Base-by-base conservation (phyloP, 2,888 invertebrate species). In the Dexiosoma caninum region DNA sequence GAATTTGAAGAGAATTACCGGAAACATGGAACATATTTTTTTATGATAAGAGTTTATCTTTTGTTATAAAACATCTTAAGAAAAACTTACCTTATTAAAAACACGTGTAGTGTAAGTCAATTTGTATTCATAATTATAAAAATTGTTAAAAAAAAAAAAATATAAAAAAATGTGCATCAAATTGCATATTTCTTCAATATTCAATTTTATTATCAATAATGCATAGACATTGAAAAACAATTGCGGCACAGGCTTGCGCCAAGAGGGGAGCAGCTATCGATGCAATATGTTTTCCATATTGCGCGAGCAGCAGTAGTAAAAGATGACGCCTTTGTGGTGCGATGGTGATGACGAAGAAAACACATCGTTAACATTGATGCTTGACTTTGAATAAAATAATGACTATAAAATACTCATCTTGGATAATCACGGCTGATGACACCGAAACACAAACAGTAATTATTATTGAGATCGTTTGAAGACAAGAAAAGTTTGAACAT, bases 311-410 rank as follows among this genome's bases (percentile, higher is more conserved):
- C 10, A 51, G 40, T 32, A 27, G 14, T 27, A 55, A 60, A 44
- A 62, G 27, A 49, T 72, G 78, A 67, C 72, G 70, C 55, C 64
- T 78, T 57, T 78, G 57, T 66, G 64, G 46, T 60, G 67, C 71
- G 14, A 64, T 60, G 35, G 44, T 78, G 53, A n/a, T 53, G 49
- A 30, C 60, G 40, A n/a, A 5, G 16, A 51, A 42, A 51, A 42
- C 27, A 30, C 51, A 32, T 46, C 42, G 51, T 64, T 70, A 78
- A 78, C 70, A 78, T 78, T 78, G 70, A 70, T 77, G 70, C 77
- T 70, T 70, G 77, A 71, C 77, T 77, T 77, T 77, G 70, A 77
- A 77, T 51, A 59, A 62, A 57, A 64, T 23, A 57, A 57, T 71
- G 57, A 78, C 64, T 57, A 49, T 71, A 64, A 64, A 57, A 46